These are phyloP conservation scores for Schizotus pectinicornis DNA, from an alignment of 2,888 invertebrate genomes.

Conservation along the genomic window DNA sequence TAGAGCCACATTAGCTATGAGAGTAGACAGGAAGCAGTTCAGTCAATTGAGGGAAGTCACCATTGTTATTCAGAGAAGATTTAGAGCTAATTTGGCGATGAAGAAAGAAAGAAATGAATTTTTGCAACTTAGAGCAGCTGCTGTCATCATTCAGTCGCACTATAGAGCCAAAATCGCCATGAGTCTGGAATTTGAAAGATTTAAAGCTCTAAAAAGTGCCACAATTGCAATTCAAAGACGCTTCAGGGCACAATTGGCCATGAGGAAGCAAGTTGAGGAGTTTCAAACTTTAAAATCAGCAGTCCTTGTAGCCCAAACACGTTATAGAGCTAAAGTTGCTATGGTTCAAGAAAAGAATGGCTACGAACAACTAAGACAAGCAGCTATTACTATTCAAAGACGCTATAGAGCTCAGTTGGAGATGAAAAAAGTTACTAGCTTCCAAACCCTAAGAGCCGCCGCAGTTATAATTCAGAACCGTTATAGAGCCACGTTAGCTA, in stretches of 20 bases:
- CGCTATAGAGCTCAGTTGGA: constrained; percentile 50
- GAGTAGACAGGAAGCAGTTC: constrained; percentile 41
- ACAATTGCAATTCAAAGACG: constrained; percentile 19
- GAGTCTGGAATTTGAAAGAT: constrained; percentile 39
- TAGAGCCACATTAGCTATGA: neutral
- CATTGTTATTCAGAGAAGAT: neutral
- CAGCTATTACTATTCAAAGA: constrained; percentile 58
- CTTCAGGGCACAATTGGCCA: too few relatives aligned
- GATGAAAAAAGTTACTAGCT: constrained; percentile 54
- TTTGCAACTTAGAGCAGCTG: neutral
- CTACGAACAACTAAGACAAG: constrained; percentile 45
- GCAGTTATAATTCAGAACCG: constrained; percentile 51
- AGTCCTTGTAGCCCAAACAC: constrained; percentile 60
- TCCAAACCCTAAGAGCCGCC: constrained; percentile 45
- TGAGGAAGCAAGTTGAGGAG: neutral
- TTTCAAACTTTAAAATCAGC: constrained; percentile 48
- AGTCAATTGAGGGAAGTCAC: constrained; percentile 7
- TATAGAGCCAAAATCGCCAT: constrained; percentile 31
- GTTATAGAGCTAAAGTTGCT: constrained; percentile 58
- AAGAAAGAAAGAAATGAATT: constrained; percentile 26
- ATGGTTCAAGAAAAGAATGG: constrained; percentile 55
- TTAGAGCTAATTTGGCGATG: neutral
- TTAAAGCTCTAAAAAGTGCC: constrained; percentile 33
- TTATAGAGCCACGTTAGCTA: constrained; percentile 47
- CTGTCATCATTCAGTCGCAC: constrained; percentile 28